Evolutionary conservation across 2,113 vertebrate genomes (phyloP).

Genomic region (Albula glossodonta): DNA sequence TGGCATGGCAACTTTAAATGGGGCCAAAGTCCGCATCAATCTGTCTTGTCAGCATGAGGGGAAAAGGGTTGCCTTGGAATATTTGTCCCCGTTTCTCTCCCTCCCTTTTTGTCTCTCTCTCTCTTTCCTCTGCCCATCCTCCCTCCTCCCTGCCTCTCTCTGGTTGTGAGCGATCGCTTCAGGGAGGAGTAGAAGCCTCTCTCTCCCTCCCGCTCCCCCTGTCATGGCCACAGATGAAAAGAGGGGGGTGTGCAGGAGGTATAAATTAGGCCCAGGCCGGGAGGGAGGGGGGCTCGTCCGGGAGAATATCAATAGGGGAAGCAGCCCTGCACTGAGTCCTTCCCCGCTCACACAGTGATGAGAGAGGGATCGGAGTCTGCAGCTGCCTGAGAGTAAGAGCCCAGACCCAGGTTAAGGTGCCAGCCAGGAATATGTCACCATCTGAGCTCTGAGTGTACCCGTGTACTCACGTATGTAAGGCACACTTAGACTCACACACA

Average conservation of each 20-base stretch:
- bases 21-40: constrained; percentile 4
- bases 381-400: constrained; percentile 71
- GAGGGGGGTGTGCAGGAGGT: constrained; percentile 30
- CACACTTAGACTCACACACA: neutral
- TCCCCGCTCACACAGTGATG: constrained; percentile 61
- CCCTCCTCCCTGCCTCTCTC: neutral
- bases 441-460: constrained; percentile 47
- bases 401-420: constrained; percentile 72
- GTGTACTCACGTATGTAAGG: neutral
- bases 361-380: constrained; percentile 75
- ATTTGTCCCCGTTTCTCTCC: neutral
- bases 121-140: neutral
- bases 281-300: constrained; percentile 45
- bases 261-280: constrained; percentile 57
- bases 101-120: neutral
- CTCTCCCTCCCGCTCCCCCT: constrained; percentile 8
- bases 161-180: constrained; percentile 7
- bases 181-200: neutral
- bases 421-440: constrained; percentile 69
- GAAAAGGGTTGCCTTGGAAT: neutral
- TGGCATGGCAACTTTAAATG: neutral
- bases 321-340: constrained; percentile 19
- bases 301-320: constrained; percentile 70
- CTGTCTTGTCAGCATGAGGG: neutral
- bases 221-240: constrained; percentile 35